Conservation (phyloP, 2,797 vertebrate genomes). For the Adelosebastes latens region DNA sequence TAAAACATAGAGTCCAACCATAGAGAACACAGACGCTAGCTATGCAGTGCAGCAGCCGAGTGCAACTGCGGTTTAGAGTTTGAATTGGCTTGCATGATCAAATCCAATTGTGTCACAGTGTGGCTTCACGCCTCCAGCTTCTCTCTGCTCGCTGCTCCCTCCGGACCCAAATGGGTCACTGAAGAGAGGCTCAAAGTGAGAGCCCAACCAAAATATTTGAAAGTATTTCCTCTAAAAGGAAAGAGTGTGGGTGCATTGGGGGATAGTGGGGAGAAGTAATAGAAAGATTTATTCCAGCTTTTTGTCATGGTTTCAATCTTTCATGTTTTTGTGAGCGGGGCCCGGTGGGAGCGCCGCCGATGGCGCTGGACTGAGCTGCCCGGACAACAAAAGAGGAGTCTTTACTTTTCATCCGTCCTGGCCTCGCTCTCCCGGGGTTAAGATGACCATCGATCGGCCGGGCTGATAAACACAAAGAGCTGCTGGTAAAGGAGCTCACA, state of each 20-base stretch:
- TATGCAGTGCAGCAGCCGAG: constrained; percentile 28
- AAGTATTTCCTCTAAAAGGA: constrained; percentile 62
- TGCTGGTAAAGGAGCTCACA: constrained; percentile 64
- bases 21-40: constrained; percentile 1
- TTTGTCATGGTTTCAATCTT: constrained; percentile 65
- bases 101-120: constrained; percentile 50
- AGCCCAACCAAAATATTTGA: constrained; percentile 69
- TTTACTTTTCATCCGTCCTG: constrained; percentile 70
- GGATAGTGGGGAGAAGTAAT: constrained; percentile 28
- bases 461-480: constrained; percentile 76
- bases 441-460: constrained; percentile 76
- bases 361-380: constrained; percentile 65
- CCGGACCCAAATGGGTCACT: constrained; percentile 59
- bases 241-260: constrained; percentile 35
- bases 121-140: constrained; percentile 37
- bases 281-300: constrained; percentile 70
- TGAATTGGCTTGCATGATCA: constrained; percentile 61
- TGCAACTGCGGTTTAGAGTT: constrained; percentile 34
- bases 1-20: not conserved
- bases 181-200: constrained; percentile 68
- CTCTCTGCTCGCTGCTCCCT: constrained; percentile 45
- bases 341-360: constrained; percentile 59
- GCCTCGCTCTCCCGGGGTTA: constrained; percentile 64
- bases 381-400: constrained; percentile 74
- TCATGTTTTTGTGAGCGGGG: constrained; percentile 55